Evolutionary conservation across 2,888 invertebrate genomes (phyloP).

Genomic region (Microctonus aethiopoides): DNA sequence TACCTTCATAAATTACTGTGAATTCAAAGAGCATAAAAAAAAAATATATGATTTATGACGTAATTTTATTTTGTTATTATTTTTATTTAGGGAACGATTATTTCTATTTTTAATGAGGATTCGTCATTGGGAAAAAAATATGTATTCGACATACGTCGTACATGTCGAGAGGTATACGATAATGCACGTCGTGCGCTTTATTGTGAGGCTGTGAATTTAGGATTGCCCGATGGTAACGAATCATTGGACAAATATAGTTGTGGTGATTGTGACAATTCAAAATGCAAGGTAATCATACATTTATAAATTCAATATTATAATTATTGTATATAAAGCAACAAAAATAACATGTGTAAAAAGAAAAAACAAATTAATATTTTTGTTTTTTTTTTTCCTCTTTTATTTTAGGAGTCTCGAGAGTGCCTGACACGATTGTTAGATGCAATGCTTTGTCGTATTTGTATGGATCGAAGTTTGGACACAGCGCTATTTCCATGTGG

Average conservation of each 20-base stretch:
- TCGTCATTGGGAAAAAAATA: slow-evolving; percentile 88
- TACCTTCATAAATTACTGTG: no score
- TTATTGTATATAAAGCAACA: slow-evolving; percentile 3
- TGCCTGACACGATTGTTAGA: slow-evolving; percentile 71
- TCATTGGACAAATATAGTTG: slow-evolving; percentile 58
- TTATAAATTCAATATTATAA: no score
- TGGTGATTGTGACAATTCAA: slow-evolving; percentile 61
- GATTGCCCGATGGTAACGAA: slow-evolving; percentile 58
- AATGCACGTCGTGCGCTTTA: slow-evolving; percentile 83
- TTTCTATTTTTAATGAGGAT: slow-evolving; percentile 90
- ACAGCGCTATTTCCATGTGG: slow-evolving; percentile 88
- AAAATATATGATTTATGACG: background rate
- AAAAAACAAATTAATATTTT: background rate
- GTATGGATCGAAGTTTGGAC: slow-evolving; percentile 87
- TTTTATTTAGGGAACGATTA: slow-evolving; percentile 80
- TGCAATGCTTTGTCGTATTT: slow-evolving; percentile 85
- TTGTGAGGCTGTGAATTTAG: slow-evolving; percentile 60
- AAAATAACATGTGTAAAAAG: background rate
- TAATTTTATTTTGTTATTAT: background rate
- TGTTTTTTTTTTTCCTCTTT: background rate
- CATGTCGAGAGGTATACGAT: slow-evolving; percentile 91
- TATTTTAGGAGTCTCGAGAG: slow-evolving; percentile 69
- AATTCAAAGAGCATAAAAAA: background rate
- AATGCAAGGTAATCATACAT: slow-evolving; percentile 62
- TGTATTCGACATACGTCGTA: slow-evolving; percentile 90